Percentiles rank a stretch among this genome's conserved stretches.
These are phyloP conservation scores for Pelobates fuscus DNA, from an alignment of 2,113 vertebrate species.

Conservation along the genomic window DNA sequence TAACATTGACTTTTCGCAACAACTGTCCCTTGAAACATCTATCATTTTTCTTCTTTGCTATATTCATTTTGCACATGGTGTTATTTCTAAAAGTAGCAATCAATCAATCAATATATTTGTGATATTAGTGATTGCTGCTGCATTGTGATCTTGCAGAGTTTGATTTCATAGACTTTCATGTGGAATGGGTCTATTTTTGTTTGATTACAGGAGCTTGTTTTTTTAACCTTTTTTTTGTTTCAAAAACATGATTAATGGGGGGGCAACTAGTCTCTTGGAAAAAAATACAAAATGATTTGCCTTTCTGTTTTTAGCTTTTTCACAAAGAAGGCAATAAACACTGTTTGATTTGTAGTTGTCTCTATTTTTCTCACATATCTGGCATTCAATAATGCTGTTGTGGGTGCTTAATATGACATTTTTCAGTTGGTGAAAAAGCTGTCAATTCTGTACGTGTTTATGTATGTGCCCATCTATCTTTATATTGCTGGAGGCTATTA, in stretches of 20 bases:
- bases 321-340: not conserved
- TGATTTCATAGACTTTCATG: too few relatives aligned
- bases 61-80: too few relatives aligned
- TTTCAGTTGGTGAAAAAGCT: conserved; percentile 12
- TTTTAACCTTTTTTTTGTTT: not conserved
- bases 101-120: too few relatives aligned
- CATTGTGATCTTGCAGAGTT: too few relatives aligned
- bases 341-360: not conserved
- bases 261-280: not conserved
- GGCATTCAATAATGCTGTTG: conserved; percentile 9
- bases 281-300: not conserved
- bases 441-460: not conserved
- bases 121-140: too few relatives aligned
- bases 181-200: too few relatives aligned
- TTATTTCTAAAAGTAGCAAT: too few relatives aligned
- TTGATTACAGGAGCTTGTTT: too few relatives aligned
- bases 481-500: not conserved
- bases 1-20: too few relatives aligned
- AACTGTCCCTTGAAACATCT: too few relatives aligned
- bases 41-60: too few relatives aligned
- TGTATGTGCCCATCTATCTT: conserved; percentile 23
- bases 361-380: not conserved
- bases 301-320: not conserved
- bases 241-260: not conserved
- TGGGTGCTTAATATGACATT: conserved; percentile 30